Evolutionary conservation across 2,888 invertebrate species (phyloP), one percentile per base, ranked within the genome.

Genomic region (Mechanitis messenoides): DNA sequence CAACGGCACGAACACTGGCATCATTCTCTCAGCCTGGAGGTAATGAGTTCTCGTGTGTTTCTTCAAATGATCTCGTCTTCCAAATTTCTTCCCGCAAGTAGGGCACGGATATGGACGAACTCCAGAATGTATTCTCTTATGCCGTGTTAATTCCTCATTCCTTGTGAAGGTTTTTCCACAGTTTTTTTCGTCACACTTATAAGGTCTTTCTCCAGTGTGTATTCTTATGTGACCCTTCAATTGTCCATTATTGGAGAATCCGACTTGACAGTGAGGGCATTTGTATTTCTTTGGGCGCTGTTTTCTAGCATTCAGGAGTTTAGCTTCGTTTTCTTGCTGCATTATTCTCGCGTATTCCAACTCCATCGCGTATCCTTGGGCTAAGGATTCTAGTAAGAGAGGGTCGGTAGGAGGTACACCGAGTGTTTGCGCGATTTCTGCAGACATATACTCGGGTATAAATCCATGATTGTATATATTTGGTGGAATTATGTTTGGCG

Each of bases 161-260:
- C 97, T 92, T 0, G 97, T 97, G 76, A 97, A 97, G 0, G 95
- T 95, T 80, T 97, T 97, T 0, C 95, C 95, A 77, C 97, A 97
- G 55, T 93, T 93, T 68, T 94, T 93, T 61, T 94, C 94, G 63
- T 96, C 96, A 75, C 97, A 97, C 71, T 95, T 95, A 77, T 94
- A 97, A 0, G 97, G 97, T 59, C 97, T 87, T 80, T 97, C 97
- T 85, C 96, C 97, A 46, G 97, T 97, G 75, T 97, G 97, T 60
- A 97, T 97, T 62, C 97, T 89, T n/a, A 96, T 93, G 77, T 97
- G 97, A 20, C 97, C 97, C 79, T 95, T 96, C 0, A 97, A 87
- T 73, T 97, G 97, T 0, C 97, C 97, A 81, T 97, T 97, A 80
- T 97, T 97, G n/a, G 96, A 96, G 80, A 97, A 97, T 0, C 96